Conservation (phyloP, 1,140 invertebrate genomes). For the Papilio polyxenes region DNA sequence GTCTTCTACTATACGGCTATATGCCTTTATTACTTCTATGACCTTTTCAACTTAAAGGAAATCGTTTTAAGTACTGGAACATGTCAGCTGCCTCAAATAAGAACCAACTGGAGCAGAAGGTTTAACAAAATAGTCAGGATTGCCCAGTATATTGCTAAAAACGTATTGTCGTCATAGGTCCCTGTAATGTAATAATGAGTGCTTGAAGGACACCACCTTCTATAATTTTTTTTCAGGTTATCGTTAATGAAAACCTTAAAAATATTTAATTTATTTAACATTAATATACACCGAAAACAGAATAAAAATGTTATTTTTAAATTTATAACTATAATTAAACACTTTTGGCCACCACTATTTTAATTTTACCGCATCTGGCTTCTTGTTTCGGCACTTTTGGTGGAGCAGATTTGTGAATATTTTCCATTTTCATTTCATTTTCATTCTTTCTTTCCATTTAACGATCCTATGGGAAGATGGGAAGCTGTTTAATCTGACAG, state of each 20-base stretch:
- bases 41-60: too few species aligned
- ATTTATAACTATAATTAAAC: not conserved
- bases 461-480: not conserved
- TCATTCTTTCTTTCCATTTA: not conserved
- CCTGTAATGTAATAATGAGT: too few species aligned
- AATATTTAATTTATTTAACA: not conserved
- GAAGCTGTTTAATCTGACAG: constrained; percentile 19
- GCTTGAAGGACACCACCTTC: too few species aligned
- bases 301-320: not conserved
- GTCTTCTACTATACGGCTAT: not conserved
- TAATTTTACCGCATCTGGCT: not conserved
- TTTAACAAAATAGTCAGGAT: too few species aligned
- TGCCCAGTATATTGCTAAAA: too few species aligned
- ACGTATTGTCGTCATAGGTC: too few species aligned
- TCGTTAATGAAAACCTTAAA: too few species aligned
- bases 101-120: not conserved
- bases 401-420: not conserved
- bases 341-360: not conserved
- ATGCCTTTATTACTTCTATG: not conserved
- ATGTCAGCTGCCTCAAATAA: not conserved
- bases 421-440: not conserved
- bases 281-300: not conserved
- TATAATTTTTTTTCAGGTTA: too few species aligned
- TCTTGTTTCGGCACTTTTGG: not conserved
- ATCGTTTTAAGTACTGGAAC: not conserved